Evolutionary conservation across 2,797 vertebrate species (phyloP).

Genomic region (Rallus crepitans): DNA sequence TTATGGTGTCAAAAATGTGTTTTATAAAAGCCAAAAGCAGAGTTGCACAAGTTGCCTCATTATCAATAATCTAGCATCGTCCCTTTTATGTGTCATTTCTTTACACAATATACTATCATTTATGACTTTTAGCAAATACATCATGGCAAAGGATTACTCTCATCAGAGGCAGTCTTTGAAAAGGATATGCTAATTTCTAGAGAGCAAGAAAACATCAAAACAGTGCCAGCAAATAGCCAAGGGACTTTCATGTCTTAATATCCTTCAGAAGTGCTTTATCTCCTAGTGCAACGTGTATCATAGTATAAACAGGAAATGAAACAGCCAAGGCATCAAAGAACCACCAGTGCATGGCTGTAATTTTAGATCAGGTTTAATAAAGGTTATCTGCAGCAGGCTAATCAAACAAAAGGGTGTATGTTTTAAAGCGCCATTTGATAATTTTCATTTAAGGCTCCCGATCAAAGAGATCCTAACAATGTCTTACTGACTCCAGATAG

Average conservation of each 20-base stretch:
- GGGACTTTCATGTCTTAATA: conserved; percentile 96
- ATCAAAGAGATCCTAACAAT: conserved; percentile 89
- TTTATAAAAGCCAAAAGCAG: conserved; percentile 81
- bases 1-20: conserved; percentile 81
- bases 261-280: conserved; percentile 96
- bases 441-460: conserved; percentile 87
- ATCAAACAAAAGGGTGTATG: conserved; percentile 90
- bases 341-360: conserved; percentile 85
- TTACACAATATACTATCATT: conserved; percentile 90
- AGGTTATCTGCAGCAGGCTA: conserved; percentile 92
- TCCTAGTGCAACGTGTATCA: conserved; percentile 89
- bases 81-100: conserved; percentile 91
- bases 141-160: conserved; percentile 91
- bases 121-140: conserved; percentile 92
- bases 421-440: conserved; percentile 89
- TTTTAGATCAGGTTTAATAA: conserved; percentile 95
- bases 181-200: conserved; percentile 97
- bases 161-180: conserved; percentile 90
- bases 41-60: conserved; percentile 86
- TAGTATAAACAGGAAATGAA: conserved; percentile 93
- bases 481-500: conserved; percentile 80
- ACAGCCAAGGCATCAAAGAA: conserved; percentile 89
- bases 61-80: conserved; percentile 90
- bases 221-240: conserved; percentile 94
- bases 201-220: conserved; percentile 98